phyloP scores from a whole-genome alignment of 1,140 invertebrate species.

The Ladona fulva region DNA sequence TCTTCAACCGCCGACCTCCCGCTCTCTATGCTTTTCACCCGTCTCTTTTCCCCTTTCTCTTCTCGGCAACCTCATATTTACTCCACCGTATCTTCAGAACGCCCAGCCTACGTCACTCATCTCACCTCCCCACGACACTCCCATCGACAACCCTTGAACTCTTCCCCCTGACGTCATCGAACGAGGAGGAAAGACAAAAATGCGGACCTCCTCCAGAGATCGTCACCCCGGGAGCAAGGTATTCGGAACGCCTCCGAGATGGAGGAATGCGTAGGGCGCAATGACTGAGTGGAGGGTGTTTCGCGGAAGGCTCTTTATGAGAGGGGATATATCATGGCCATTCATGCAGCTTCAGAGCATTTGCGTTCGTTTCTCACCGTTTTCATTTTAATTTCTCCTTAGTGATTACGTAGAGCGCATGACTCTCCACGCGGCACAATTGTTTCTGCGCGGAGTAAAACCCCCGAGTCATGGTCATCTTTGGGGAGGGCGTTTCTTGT shows the following conservation, averaged over 20 bases:
- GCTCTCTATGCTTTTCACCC: neutral
- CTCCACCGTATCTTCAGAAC: neutral
- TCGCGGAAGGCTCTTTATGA: neutral
- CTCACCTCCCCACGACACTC: neutral
- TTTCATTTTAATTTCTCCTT: too few relatives aligned
- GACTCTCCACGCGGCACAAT: too few relatives aligned
- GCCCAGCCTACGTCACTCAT: neutral
- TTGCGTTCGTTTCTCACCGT: too few relatives aligned
- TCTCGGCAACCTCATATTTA: neutral
- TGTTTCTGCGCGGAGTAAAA: too few relatives aligned
- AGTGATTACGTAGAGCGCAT: too few relatives aligned
- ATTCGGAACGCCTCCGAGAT: neutral
- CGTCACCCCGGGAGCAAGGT: neutral
- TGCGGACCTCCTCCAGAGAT: neutral
- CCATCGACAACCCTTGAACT: neutral
- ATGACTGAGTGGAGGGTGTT: neutral
- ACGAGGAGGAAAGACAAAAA: neutral
- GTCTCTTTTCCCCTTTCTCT: neutral
- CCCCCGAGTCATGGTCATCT: too few relatives aligned
- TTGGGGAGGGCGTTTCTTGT: too few relatives aligned
- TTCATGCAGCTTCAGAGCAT: neutral
- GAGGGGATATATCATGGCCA: neutral
- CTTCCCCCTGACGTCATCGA: neutral
- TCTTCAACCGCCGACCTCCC: neutral
- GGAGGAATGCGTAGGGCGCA: neutral